Evolutionary conservation across 2,113 vertebrate species (phyloP), one percentile per base, ranked within the genome.

Genomic region (Haemorhous mexicanus): DNA sequence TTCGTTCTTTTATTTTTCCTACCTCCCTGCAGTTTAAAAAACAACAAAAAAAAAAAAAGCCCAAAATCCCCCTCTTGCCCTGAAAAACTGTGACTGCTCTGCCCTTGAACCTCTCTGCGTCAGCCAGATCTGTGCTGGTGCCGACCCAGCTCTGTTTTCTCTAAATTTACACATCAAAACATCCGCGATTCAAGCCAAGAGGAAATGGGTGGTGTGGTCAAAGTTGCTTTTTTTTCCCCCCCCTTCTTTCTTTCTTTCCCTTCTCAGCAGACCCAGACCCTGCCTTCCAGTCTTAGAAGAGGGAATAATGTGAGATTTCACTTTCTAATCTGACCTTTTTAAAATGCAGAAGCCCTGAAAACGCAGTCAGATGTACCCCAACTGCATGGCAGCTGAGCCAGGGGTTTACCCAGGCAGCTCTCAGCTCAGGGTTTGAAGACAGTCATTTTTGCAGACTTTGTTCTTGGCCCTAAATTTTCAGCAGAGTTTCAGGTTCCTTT

Each of bases 1-100:
- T 68, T 95, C 56, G 9, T 69, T 85, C 90, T 90, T 95, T 81
- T 67, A 77, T 91, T 96, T 94, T 83, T 79, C 75, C 67, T 89
- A 62, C 16, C 37, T 96, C 81, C 52, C 74, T 93, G 77, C 77
- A 89, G 87, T 86, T 84, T 35, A 68, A 81, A 78, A 83, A 88
- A 56, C 21, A 62, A 50, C 20, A n/a, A 30, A 30, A 44, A 28
- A 35, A 28, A 35, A 41, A 62, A 37, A 58, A 32, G 10, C 20
- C 41, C 39, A 16, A 62, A 83, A 35, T n/a, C 58, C 2, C 16
- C 23, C 64, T 33, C 37, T 87, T 87, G 43, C 14, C 70, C 84
- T 92, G 43, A 76, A 87, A 92, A 87, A 49, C 70, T 76, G 49
- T 76, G 61, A 84, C 64, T 93, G 86, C 75, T 91, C 55, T 93